phyloP scores from a whole-genome alignment of 2,113 vertebrate species.

The Phasianus colchicus region DNA sequence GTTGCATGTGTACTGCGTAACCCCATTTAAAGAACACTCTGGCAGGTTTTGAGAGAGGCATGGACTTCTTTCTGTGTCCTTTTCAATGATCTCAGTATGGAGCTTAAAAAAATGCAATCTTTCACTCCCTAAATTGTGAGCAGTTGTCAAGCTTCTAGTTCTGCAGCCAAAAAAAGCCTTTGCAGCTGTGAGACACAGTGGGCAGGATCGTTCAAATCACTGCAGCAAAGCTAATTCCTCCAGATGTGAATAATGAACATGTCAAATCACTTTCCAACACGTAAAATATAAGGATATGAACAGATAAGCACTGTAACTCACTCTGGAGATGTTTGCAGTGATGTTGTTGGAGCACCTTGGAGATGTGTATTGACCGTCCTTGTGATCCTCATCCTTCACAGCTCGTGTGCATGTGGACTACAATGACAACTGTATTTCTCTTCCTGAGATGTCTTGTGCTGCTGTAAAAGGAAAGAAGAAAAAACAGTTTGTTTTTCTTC shows the following conservation, averaged over 20 bases:
- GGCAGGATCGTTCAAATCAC: background rate
- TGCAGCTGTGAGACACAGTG: background rate
- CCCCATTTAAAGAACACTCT: background rate
- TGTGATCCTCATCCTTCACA: background rate
- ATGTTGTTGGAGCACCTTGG: background rate
- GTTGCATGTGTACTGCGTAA: background rate
- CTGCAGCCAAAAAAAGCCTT: background rate
- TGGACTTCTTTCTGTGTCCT: background rate
- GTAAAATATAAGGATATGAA: background rate
- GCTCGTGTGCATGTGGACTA: background rate
- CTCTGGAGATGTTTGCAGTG: background rate
- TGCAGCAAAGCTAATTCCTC: background rate
- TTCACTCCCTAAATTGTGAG: background rate
- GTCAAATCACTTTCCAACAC: background rate
- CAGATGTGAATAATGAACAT: background rate
- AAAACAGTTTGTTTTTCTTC: background rate
- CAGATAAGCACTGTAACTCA: background rate
- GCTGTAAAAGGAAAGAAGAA: background rate
- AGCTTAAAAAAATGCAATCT: background rate
- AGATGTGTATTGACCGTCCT: fast-evolving
- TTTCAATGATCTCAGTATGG: background rate
- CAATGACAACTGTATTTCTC: background rate
- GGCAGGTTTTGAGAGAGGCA: background rate
- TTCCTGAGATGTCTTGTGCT: background rate
- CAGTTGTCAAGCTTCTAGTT: background rate